phyloP scores from a whole-genome alignment of 64 coral and sea anemone genomes.

The Anthopleura sola region DNA sequence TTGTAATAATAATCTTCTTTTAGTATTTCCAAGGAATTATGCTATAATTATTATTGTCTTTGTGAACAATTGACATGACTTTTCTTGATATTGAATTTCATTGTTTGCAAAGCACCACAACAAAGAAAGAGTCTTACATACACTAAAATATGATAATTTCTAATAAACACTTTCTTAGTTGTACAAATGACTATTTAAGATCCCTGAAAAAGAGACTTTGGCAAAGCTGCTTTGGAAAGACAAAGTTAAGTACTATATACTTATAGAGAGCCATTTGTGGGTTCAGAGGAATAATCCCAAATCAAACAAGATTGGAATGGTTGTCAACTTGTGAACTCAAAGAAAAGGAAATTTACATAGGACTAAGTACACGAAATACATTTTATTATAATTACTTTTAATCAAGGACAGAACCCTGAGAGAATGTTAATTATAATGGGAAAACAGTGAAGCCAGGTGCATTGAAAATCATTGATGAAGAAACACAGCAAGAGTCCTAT shows the following conservation, averaged over 20 bases:
- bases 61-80: neutral
- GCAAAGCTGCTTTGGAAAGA: neutral
- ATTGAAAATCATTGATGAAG: neutral
- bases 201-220: neutral
- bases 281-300: neutral
- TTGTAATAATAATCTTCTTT: neutral
- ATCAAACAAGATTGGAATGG: neutral
- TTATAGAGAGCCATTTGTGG: neutral
- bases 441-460: neutral
- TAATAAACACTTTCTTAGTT: neutral
- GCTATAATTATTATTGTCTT: neutral
- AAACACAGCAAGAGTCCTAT: neutral
- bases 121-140: neutral
- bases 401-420: neutral
- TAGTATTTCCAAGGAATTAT: neutral
- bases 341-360: neutral
- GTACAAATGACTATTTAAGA: neutral
- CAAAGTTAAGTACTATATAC: neutral
- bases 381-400: neutral
- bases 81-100: neutral
- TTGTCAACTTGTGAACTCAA: neutral
- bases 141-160: neutral
- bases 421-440: neutral
- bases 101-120: neutral
- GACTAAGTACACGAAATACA: conserved; percentile 7